Evolutionary conservation across 2,888 invertebrate species (phyloP).

Genomic region (Shargacucullia verbasci): DNA sequence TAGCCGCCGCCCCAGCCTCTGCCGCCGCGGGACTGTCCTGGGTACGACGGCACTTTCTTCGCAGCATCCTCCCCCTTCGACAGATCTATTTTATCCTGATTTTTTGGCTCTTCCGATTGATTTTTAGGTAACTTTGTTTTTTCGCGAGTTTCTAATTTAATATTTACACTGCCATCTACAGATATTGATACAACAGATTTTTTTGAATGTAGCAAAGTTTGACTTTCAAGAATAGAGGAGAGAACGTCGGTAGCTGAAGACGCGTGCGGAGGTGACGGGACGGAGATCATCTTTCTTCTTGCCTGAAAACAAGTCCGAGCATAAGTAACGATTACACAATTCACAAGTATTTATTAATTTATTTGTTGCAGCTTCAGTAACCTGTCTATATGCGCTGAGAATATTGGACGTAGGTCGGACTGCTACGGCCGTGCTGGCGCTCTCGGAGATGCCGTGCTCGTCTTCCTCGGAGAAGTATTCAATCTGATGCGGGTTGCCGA

Average conservation of each 20-base stretch:
- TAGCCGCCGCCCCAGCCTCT: constrained; percentile 84
- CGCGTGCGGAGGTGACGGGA: constrained; percentile 79
- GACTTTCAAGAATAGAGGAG: constrained; percentile 91
- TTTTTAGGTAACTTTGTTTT: constrained; percentile 13
- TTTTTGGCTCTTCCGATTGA: constrained; percentile 21
- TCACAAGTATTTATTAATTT: background rate
- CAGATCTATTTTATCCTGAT: constrained; percentile 65
- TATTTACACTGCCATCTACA: constrained; percentile 90
- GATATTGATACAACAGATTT: constrained; percentile 89
- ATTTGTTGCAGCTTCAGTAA: constrained; percentile 30
- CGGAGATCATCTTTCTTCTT: constrained; percentile 83
- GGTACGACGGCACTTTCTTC: constrained; percentile 90
- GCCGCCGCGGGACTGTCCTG: constrained; percentile 88
- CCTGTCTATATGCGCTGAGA: constrained; percentile 82
- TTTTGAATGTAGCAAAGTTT: constrained; percentile 92
- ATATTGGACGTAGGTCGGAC: constrained; percentile 81
- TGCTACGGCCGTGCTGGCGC: constrained; percentile 78
- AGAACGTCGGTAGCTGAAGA: constrained; percentile 90
- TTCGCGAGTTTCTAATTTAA: constrained; percentile 73
- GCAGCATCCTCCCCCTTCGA: constrained; percentile 67
- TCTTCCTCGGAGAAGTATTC: constrained; percentile 91
- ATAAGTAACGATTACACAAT: background rate
- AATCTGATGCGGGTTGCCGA: constrained; percentile 91
- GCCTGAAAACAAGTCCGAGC: constrained; percentile 66
- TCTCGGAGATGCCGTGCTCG: constrained; percentile 64